These are phyloP conservation scores for Ericerus pela DNA, from an alignment of 1,140 invertebrate species.

Conservation along the genomic window DNA sequence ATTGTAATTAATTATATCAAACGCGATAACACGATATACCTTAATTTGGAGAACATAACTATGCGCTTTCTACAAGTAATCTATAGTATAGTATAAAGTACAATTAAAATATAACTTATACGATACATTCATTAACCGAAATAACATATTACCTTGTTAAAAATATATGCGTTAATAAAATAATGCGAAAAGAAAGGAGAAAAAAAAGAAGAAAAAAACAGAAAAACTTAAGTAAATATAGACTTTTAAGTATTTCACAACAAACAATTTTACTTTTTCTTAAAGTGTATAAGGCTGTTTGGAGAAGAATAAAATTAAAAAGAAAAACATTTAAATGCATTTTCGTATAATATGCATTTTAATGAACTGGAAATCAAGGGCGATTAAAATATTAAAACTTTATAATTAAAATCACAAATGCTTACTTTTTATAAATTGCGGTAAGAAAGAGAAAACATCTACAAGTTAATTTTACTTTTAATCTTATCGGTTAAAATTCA, in stretches of 20 bases:
- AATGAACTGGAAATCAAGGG: constrained; percentile 1
- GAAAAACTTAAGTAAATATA: neutral
- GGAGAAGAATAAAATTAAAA: constrained; percentile 4
- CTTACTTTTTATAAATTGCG: constrained; percentile 6
- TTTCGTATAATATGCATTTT: constrained; percentile 5
- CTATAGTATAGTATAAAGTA: constrained; percentile 6
- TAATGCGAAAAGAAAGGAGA: neutral
- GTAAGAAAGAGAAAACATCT: neutral
- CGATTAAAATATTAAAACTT: constrained; percentile 1
- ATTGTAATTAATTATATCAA: constrained; percentile 7
- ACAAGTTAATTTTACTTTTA: neutral
- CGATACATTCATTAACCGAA: neutral
- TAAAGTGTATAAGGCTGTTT: neutral
- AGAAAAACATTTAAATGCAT: constrained; percentile 6
- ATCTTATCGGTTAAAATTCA: constrained; percentile 1
- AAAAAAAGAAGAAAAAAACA: too few species aligned
- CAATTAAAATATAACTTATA: constrained; percentile 1
- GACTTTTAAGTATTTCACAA: neutral
- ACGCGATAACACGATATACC: constrained; percentile 10
- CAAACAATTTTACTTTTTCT: constrained; percentile 1
- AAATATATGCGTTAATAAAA: constrained; percentile 11
- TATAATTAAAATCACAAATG: constrained; percentile 12
- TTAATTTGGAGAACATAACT: constrained; percentile 1
- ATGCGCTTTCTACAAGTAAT: constrained; percentile 7
- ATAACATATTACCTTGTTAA: constrained; percentile 6